A percentile compares a stretch with the other conserved stretches of the same genome.
These are phyloP conservation scores for Mellivora capensis DNA, from an alignment of 2,113 vertebrate genomes.

Conservation along the genomic window DNA sequence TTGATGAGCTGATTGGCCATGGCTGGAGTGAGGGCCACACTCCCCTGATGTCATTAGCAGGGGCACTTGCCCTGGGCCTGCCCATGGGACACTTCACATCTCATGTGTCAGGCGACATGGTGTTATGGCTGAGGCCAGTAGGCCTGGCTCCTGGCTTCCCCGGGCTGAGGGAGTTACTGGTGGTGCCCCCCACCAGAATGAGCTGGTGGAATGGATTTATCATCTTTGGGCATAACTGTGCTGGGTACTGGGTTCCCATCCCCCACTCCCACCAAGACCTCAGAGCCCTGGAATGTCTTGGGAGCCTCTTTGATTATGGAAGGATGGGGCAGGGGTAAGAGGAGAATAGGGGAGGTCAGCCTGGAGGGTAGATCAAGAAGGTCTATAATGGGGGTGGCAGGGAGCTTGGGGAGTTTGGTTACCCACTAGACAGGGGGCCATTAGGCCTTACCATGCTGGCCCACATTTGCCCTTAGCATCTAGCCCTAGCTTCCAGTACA, in stretches of 20 bases:
- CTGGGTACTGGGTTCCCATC: background rate
- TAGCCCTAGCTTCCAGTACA: background rate
- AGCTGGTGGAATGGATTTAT: background rate
- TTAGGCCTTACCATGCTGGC: background rate
- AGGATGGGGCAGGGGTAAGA: background rate
- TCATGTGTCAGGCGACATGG: background rate
- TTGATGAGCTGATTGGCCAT: background rate
- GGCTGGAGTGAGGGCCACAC: background rate
- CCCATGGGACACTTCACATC: background rate
- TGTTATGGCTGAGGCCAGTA: background rate
- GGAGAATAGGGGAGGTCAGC: background rate
- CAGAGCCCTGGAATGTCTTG: background rate
- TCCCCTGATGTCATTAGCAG: accelerated
- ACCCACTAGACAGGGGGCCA: too few species aligned
- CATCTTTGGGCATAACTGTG: background rate
- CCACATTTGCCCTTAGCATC: background rate
- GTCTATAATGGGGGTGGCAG: background rate
- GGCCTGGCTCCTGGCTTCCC: background rate
- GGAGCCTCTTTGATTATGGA: background rate
- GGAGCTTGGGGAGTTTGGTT: background rate
- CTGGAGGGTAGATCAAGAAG: background rate
- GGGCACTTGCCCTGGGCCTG: background rate
- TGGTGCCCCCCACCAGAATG: background rate
- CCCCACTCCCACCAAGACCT: background rate
- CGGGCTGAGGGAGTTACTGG: background rate